Evolutionary conservation across 37 sponge, comb jelly and placozoan species (phyloP).

Genomic region (Cladorhizidae sp.): DNA sequence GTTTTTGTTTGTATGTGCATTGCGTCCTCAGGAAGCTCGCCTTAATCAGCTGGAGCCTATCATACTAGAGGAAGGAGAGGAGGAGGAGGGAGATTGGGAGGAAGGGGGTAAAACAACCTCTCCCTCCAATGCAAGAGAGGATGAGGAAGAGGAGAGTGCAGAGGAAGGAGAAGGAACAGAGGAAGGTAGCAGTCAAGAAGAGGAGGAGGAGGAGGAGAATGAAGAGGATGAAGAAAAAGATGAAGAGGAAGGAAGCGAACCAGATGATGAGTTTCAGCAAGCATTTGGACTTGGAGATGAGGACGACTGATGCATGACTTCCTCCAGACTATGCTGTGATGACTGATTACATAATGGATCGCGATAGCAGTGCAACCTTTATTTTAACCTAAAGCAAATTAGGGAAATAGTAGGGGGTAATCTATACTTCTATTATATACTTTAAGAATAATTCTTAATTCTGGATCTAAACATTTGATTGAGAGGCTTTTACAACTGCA

Average conservation of each 20-base stretch:
- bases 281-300: slow-evolving; percentile 70
- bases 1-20: neutral
- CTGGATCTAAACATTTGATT: no score
- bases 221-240: slow-evolving; percentile 37
- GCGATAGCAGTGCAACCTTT: no score
- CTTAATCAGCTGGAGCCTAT: slow-evolving; percentile 76
- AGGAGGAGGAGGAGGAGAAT: slow-evolving; percentile 19
- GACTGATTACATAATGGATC: no score
- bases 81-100: slow-evolving; percentile 29
- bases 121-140: neutral
- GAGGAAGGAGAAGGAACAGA: slow-evolving; percentile 30
- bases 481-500: no score
- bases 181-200: neutral
- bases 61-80: slow-evolving; percentile 48
- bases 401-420: no score
- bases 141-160: slow-evolving; percentile 29
- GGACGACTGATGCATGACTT: slow-evolving; percentile 7
- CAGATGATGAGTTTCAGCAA: slow-evolving; percentile 64
- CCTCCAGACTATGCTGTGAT: no score
- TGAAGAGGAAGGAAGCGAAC: slow-evolving; percentile 33
- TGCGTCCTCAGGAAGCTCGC: slow-evolving; percentile 50
- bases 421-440: no score
- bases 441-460: no score
- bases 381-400: no score
- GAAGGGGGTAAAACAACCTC: neutral